A percentile compares a stretch with the other conserved stretches of the same genome.
These are phyloP conservation scores for Pluvialis apricaria DNA, from an alignment of 2,113 vertebrate genomes.

Conservation along the genomic window DNA sequence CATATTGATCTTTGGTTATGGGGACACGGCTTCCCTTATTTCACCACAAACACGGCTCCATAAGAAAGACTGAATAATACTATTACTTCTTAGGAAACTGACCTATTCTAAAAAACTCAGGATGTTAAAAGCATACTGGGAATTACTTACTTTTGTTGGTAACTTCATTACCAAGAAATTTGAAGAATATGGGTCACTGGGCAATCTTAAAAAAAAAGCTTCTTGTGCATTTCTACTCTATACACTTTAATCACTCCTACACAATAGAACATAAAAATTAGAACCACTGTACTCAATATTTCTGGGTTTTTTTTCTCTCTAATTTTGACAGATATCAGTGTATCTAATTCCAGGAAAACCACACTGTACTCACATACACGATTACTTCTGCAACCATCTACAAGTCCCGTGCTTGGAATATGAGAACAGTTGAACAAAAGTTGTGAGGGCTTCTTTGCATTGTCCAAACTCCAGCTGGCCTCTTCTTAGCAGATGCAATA, in stretches of 20 bases:
- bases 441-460: not conserved
- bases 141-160: not conserved
- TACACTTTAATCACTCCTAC: not conserved
- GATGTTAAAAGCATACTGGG: not conserved
- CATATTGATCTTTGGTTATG: not conserved
- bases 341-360: not conserved
- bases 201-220: not conserved
- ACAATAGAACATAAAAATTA: not conserved
- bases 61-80: not conserved
- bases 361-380: not conserved
- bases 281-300: not conserved
- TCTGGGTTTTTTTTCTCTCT: not conserved
- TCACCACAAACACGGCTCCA: not conserved
- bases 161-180: not conserved
- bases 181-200: not conserved
- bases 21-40: not conserved
- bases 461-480: not conserved
- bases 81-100: not conserved
- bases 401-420: not conserved
- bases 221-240: not conserved
- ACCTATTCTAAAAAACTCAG: not conserved
- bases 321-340: not conserved
- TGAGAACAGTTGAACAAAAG: not conserved
- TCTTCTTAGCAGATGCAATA: not conserved
- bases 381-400: not conserved